A percentile compares a stretch with the other conserved stretches of the same genome.
These are phyloP conservation scores for Siniperca knerii DNA, from an alignment of 2,113 vertebrate species.

Conservation along the genomic window DNA sequence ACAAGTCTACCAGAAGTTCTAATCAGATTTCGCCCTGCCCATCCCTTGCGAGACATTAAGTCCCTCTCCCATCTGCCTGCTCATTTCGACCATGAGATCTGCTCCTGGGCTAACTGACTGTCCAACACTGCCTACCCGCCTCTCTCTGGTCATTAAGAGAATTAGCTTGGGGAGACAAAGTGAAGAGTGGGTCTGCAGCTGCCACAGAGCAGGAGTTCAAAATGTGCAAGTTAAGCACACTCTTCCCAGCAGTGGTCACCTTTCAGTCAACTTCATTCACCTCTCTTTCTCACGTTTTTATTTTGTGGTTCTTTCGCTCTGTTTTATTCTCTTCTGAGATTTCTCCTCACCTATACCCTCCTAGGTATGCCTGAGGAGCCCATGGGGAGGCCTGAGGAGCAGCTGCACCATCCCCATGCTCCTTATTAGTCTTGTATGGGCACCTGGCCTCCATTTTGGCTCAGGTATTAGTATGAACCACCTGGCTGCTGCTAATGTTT, in stretches of 20 bases:
- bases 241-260: constrained; percentile 5
- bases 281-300: constrained; percentile 20
- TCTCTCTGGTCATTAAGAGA: constrained; percentile 28
- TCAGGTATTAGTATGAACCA: constrained; percentile 55
- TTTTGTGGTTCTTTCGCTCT: not conserved
- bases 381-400: constrained; percentile 44
- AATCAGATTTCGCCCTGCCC: constrained; percentile 72
- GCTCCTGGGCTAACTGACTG: constrained; percentile 28
- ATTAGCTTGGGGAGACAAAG: constrained; percentile 20
- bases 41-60: constrained; percentile 64
- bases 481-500: constrained; percentile 34
- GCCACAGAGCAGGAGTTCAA: constrained; percentile 23
- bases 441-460: constrained; percentile 57
- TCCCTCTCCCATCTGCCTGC: constrained; percentile 70
- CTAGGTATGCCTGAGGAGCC: constrained; percentile 48
- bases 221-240: constrained; percentile 12
- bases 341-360: constrained; percentile 44
- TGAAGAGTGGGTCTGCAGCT: constrained; percentile 18
- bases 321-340: constrained; percentile 32
- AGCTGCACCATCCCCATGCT: constrained; percentile 64
- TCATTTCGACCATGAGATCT: constrained; percentile 50
- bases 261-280: constrained; percentile 24
- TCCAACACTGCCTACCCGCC: not conserved
- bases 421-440: constrained; percentile 63
- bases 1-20: constrained; percentile 56